A percentile compares a stretch with the other conserved stretches of the same genome.
Conservation (phyloP, 2,113 vertebrate genomes). For the Myxocyprinus asiaticus region DNA sequence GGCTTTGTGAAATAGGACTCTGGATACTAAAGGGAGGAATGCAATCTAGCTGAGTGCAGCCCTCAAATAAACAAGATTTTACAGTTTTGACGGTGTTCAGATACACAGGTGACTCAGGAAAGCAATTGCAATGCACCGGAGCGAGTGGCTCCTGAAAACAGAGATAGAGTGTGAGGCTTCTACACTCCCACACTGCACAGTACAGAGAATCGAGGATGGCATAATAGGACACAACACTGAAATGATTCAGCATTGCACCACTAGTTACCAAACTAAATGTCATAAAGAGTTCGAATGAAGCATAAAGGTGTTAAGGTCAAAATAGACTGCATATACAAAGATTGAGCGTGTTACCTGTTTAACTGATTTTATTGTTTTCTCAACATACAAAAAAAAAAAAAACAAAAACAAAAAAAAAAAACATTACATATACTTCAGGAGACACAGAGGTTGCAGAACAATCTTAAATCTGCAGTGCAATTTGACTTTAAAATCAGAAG, state of each 20-base stretch:
- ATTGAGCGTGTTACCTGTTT: too few species aligned
- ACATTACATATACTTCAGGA: too few species aligned
- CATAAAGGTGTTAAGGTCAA: too few species aligned
- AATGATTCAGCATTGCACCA: neutral
- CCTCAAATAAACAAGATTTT: slow-evolving; percentile 58
- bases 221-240: neutral
- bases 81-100: slow-evolving; percentile 47
- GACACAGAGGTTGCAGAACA: too few species aligned
- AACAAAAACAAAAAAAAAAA: too few species aligned
- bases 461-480: neutral
- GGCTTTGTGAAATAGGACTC: slow-evolving; percentile 5
- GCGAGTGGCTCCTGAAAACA: slow-evolving; percentile 36
- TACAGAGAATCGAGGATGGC: too few species aligned
- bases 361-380: too few species aligned
- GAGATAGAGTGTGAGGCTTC: neutral
- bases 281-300: too few species aligned
- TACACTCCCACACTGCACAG: neutral
- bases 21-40: slow-evolving; percentile 49
- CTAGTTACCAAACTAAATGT: too few species aligned
- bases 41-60: slow-evolving; percentile 46
- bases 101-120: slow-evolving; percentile 62
- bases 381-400: too few species aligned
- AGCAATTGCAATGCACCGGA: slow-evolving; percentile 65
- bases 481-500: slow-evolving; percentile 26
- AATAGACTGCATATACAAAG: too few species aligned